Evolutionary conservation across 1,140 invertebrate genomes (phyloP).

Genomic region (Cylas formicarius): DNA sequence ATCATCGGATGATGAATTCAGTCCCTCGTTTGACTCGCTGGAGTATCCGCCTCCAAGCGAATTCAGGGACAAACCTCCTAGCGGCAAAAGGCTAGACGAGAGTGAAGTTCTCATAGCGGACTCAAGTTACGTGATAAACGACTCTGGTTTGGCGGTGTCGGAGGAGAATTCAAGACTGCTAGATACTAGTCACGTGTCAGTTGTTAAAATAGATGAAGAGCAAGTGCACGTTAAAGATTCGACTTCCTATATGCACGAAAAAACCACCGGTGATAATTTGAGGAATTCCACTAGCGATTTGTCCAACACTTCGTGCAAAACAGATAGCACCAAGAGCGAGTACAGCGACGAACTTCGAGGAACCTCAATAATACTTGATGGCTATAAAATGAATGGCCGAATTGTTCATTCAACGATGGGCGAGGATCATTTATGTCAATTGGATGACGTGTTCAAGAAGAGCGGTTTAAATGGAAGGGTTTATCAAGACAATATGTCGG

Average conservation of each 20-base stretch:
- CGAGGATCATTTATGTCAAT: slow-evolving; percentile 25
- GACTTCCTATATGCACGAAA: slow-evolving; percentile 42
- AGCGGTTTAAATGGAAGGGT: slow-evolving; percentile 30
- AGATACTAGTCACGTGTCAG: slow-evolving; percentile 81
- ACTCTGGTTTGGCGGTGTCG: slow-evolving; percentile 51
- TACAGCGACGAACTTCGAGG: slow-evolving; percentile 34
- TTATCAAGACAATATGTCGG: slow-evolving; percentile 20
- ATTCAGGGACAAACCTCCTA: slow-evolving; percentile 37
- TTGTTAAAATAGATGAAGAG: slow-evolving; percentile 79
- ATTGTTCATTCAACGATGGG: slow-evolving; percentile 26
- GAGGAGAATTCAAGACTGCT: slow-evolving; percentile 36
- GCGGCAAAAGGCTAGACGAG: slow-evolving; percentile 62
- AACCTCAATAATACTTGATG: slow-evolving; percentile 36
- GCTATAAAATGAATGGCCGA: slow-evolving; percentile 36
- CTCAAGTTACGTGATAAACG: slow-evolving; percentile 51
- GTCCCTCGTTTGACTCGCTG: slow-evolving; percentile 63
- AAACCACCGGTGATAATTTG: slow-evolving; percentile 36
- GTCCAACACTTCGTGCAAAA: slow-evolving; percentile 36
- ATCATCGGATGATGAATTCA: slow-evolving; percentile 64
- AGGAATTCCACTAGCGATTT: slow-evolving; percentile 41
- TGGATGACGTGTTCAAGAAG: slow-evolving; percentile 23
- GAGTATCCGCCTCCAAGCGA: slow-evolving; percentile 55
- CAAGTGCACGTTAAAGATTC: slow-evolving; percentile 63
- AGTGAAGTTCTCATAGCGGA: slow-evolving; percentile 67
- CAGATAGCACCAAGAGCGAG: slow-evolving; percentile 35